A percentile compares a stretch with the other conserved stretches of the same genome.
phyloP scores from a whole-genome alignment of 2,888 invertebrate genomes.

The Fabriciana adippe region DNA sequence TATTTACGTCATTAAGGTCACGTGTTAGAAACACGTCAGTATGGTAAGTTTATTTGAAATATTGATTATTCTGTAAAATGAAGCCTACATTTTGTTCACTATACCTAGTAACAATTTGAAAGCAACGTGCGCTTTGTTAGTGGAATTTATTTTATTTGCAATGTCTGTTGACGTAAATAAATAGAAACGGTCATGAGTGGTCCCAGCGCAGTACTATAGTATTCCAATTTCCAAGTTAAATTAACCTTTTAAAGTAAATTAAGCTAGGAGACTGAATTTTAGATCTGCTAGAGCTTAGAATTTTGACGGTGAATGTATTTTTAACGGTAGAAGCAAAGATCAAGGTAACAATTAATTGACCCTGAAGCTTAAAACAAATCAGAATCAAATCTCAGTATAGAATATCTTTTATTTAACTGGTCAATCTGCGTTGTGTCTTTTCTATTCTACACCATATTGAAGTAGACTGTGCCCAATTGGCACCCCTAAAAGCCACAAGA shows the following conservation, averaged over 20 bases:
- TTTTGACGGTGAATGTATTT: no score
- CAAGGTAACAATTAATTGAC: no score
- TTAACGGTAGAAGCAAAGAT: no score
- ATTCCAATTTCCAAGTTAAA: neutral
- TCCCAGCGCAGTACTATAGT: neutral
- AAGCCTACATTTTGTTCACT: neutral
- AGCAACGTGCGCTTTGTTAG: neutral
- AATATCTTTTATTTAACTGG: no score
- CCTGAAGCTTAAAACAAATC: no score
- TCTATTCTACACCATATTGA: no score
- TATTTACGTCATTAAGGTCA: neutral
- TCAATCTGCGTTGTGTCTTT: no score
- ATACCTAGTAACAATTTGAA: neutral
- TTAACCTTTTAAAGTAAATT: neutral
- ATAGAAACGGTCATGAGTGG: neutral
- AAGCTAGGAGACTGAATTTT: neutral
- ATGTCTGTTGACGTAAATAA: neutral
- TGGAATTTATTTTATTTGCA: slow-evolving; percentile 2
- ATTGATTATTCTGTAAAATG: neutral
- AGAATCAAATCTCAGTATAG: no score
- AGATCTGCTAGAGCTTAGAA: no score
- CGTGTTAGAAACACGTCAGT: neutral
- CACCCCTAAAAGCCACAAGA: no score
- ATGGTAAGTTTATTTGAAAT: neutral
- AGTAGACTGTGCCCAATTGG: no score